A percentile compares a stretch with the other conserved stretches of the same genome.
These are phyloP conservation scores for Microctenopoma stevenorrisi DNA, from an alignment of 2,797 vertebrate species.

Conservation along the genomic window DNA sequence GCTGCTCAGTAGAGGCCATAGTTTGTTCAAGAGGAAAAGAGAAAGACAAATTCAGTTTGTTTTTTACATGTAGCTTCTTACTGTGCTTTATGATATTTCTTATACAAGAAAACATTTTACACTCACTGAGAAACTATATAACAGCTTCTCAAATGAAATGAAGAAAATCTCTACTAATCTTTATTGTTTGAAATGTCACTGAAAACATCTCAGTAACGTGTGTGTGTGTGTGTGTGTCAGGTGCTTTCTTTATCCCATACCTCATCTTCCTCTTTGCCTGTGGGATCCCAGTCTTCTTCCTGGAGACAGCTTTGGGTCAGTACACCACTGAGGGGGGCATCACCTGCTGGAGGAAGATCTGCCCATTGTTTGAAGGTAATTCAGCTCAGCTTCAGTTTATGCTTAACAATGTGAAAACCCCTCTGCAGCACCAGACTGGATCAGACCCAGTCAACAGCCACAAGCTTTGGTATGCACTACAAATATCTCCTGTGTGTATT, in stretches of 20 bases:
- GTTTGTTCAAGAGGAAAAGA: conserved; percentile 1
- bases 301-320: conserved; percentile 95
- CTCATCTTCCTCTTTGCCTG: conserved; percentile 97
- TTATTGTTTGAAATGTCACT: not conserved
- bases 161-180: not conserved
- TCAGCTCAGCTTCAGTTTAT: not conserved
- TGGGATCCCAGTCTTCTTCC: conserved; percentile 94
- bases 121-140: too few species aligned
- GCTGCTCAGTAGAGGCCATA: not conserved
- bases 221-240: conserved; percentile 68
- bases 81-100: too few species aligned
- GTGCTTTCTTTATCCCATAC: conserved; percentile 98
- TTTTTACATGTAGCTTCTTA: not conserved
- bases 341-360: conserved; percentile 95
- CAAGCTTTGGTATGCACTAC: not conserved
- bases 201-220: not conserved
- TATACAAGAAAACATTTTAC: too few species aligned
- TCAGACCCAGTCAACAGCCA: not conserved
- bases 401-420: not conserved
- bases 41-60: not conserved
- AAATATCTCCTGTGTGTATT: not conserved
- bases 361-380: conserved; percentile 95
- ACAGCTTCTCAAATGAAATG: too few species aligned
- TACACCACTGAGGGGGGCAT: conserved; percentile 95
- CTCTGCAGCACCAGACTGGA: not conserved